Evolutionary conservation across 2,888 invertebrate genomes (phyloP).

Genomic region (Tinea pellionella): DNA sequence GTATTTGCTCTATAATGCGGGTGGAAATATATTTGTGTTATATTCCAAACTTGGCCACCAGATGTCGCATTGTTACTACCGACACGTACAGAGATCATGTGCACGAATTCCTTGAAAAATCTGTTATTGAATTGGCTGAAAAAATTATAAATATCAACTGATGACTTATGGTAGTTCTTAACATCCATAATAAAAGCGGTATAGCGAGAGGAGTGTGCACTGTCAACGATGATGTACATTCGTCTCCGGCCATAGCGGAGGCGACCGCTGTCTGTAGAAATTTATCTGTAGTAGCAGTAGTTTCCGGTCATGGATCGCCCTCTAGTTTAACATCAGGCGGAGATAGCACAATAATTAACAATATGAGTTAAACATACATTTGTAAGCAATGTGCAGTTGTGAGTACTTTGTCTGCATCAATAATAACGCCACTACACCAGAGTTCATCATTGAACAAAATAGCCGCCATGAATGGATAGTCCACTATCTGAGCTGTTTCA

Average conservation of each 20-base stretch:
- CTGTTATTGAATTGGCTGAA: slow-evolving; percentile 57
- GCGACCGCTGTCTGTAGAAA: no score
- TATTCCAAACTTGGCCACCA: slow-evolving; percentile 41
- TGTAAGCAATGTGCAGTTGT: slow-evolving; percentile 59
- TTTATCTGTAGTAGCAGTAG: no score
- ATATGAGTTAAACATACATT: slow-evolving; percentile 35
- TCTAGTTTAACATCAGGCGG: no score
- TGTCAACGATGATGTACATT: no score
- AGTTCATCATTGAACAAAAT: slow-evolving; percentile 46
- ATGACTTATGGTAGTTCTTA: no score
- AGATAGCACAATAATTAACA: no score
- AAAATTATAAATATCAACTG: background rate
- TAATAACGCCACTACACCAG: slow-evolving; percentile 53
- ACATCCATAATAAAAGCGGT: no score
- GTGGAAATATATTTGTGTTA: slow-evolving; percentile 53
- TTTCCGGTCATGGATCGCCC: no score
- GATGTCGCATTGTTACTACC: slow-evolving; percentile 49
- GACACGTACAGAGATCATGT: slow-evolving; percentile 49
- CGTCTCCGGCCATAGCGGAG: no score
- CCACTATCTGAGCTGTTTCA: slow-evolving; percentile 35
- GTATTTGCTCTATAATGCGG: slow-evolving; percentile 57
- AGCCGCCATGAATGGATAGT: slow-evolving; percentile 49
- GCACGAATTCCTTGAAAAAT: slow-evolving; percentile 56
- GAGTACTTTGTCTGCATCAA: slow-evolving; percentile 36
- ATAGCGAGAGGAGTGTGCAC: no score